Percentiles rank a stretch among this genome's conserved stretches.
phyloP scores from a whole-genome alignment of 2,888 invertebrate genomes.

The Dioctria linearis region DNA sequence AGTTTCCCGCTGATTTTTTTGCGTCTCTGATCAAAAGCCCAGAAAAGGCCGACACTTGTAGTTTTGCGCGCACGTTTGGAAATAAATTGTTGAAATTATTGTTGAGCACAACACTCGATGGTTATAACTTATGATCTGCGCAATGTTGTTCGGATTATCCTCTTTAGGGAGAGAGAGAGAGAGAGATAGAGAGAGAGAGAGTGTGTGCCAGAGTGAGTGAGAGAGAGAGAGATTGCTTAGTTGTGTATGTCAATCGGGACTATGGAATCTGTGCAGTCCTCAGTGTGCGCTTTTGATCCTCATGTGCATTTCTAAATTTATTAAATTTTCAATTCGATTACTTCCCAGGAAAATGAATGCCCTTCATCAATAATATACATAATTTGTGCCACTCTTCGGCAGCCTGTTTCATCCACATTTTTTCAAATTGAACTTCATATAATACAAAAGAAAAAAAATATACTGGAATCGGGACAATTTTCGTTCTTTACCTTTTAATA shows the following conservation, averaged over 20 bases:
- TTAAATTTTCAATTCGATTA: constrained; percentile 52
- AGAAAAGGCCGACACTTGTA: constrained; percentile 51
- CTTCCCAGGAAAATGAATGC: constrained; percentile 51
- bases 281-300: constrained; percentile 15
- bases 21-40: constrained; percentile 47
- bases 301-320: constrained; percentile 49
- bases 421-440: constrained; percentile 10
- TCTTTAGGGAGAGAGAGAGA: constrained; percentile 46
- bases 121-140: constrained; percentile 49
- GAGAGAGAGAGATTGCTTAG: constrained; percentile 28
- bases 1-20: constrained; percentile 45
- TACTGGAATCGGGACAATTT: neutral
- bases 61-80: constrained; percentile 66
- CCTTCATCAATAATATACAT: constrained; percentile 48
- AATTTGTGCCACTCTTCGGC: constrained; percentile 46
- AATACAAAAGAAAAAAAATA: constrained; percentile 23
- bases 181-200: too few species aligned
- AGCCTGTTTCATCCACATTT: constrained; percentile 19
- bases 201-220: too few species aligned
- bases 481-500: constrained; percentile 12
- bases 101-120: constrained; percentile 52
- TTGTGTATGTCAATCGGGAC: neutral
- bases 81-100: constrained; percentile 71
- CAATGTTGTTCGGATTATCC: constrained; percentile 55
- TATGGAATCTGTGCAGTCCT: constrained; percentile 11